Base-by-base conservation (phyloP, 2,113 vertebrate species). In the Hydrochoerus hydrochaeris region DNA sequence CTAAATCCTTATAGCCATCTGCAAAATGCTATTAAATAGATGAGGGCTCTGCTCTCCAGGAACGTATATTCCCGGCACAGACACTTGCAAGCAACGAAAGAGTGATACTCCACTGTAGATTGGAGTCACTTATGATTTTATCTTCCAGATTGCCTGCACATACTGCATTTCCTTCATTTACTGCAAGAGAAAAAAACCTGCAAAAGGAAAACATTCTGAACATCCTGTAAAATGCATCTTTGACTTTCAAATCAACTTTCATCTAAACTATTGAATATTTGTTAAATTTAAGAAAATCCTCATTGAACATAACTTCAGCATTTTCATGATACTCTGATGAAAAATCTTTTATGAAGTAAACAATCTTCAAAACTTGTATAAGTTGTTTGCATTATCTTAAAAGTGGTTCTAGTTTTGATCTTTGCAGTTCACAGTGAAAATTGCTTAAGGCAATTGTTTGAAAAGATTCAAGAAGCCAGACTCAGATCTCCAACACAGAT, bases 311-410 rank as follows among this genome's bases (percentile, higher is more conserved):
- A 65, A 28, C 41, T 83, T 88, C 22, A 30, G 7, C 46, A 26
- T 91, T 95, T 83, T 88, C n/a, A 75, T 84, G 87, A 88, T 65
- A 49, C 49, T 57, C 69, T 95, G 54, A 75, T 44, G 20, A 62
- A 96, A 96, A 96, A 82, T 5, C 20, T 92, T 86, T 86, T 84
- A 38, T 78, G 46, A 78, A 77, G 38, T 80, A 86, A 92, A 78
- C 38, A 80, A 24, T 38, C 63, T 94, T 83, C 11, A 17, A 52
- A 78, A 83, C 52, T 69, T 80, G 8, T 54, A 60, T 41, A 41
- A 92, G 52, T 90, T 84, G 16, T 90, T 73, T 58, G 63, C 19
- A 22, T 52, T 90, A 32, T 73, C 65, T 78, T 19, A 0, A 73
- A 87, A 90, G 32, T 20, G 49, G 9, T 13, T 65, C 8, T 91